These are phyloP conservation scores for Chelonoidis abingdonii DNA, from an alignment of 2,113 vertebrate species.

Conservation along the genomic window DNA sequence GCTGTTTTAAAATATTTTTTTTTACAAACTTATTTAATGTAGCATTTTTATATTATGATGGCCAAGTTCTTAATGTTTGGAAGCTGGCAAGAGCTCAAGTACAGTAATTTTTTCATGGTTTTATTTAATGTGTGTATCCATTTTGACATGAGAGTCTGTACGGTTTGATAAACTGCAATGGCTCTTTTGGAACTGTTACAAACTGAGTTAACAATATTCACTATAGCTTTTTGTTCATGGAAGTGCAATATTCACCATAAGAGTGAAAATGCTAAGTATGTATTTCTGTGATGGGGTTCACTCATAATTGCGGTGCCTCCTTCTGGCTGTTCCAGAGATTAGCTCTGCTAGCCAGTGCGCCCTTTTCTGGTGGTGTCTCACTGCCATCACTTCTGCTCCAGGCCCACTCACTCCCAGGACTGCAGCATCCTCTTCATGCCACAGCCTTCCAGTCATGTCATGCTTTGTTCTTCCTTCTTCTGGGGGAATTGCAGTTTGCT, in stretches of 20 bases:
- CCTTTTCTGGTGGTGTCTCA: too few species aligned
- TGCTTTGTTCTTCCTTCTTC: too few species aligned
- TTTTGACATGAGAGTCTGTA: not conserved
- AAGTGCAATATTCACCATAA: not conserved
- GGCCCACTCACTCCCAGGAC: too few species aligned
- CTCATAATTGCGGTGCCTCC: too few species aligned
- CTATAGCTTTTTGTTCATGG: not conserved
- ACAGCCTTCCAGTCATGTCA: too few species aligned
- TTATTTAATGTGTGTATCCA: conserved; percentile 9
- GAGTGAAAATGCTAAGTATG: not conserved
- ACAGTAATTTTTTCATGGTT: not conserved
- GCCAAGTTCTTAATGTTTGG: not conserved
- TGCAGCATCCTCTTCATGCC: too few species aligned
- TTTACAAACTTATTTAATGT: not conserved
- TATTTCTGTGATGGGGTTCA: not conserved
- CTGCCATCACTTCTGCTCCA: too few species aligned
- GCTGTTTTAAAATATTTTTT: too few species aligned
- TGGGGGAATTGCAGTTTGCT: too few species aligned
- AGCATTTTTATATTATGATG: not conserved
- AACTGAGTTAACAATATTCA: not conserved
- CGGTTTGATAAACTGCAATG: not conserved
- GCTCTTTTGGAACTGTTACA: not conserved
- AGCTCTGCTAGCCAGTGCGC: too few species aligned
- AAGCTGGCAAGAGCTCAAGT: not conserved
- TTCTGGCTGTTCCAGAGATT: too few species aligned